Evolutionary conservation across 2,888 invertebrate genomes (phyloP).

Genomic region (Eurois occulta): DNA sequence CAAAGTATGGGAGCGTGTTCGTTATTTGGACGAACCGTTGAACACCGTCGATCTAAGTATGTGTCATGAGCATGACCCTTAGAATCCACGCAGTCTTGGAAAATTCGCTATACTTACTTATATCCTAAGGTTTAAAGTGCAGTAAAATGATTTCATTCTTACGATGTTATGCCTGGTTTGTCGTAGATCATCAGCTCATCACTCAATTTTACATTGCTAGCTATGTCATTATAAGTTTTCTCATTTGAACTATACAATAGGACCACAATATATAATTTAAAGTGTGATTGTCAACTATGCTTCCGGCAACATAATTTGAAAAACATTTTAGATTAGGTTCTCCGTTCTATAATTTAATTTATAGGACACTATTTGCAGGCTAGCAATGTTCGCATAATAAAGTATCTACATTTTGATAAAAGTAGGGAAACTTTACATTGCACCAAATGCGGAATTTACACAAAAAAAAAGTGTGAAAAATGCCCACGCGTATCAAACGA

Average conservation of each 20-base stretch:
- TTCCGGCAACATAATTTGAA: conserved; percentile 14
- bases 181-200: neutral
- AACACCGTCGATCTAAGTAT: neutral
- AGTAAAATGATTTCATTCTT: conserved; percentile 4
- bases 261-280: conserved; percentile 10
- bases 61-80: neutral
- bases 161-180: neutral
- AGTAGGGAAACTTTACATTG: too few relatives aligned
- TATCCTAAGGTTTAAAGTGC: neutral
- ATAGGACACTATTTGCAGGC: neutral
- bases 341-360: conserved; percentile 9
- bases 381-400: neutral
- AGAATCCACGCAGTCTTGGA: neutral
- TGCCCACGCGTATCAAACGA: neutral
- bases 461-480: too few relatives aligned
- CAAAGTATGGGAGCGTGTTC: neutral
- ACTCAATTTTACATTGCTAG: conserved; percentile 9
- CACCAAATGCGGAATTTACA: neutral
- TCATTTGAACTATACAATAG: conserved; percentile 13
- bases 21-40: neutral
- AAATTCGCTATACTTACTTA: neutral
- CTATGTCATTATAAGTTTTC: conserved; percentile 11
- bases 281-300: conserved; percentile 33
- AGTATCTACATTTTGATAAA: neutral
- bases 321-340: conserved; percentile 1